These are phyloP conservation scores for Scomber colias DNA, from an alignment of 2,113 vertebrate species.

Conservation along the genomic window DNA sequence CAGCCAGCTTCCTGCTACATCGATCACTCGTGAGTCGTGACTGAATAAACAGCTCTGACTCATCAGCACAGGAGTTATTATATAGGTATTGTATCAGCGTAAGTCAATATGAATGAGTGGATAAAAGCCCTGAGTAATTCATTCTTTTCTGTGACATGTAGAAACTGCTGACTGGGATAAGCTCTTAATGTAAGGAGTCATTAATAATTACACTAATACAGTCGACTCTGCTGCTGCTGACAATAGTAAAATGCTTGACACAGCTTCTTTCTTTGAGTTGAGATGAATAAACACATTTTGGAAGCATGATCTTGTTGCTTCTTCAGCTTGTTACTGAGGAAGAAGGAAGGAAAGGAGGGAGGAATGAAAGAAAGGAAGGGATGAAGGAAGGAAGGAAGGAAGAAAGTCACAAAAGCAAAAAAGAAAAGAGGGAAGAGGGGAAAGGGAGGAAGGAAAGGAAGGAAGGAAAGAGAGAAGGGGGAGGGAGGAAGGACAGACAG, in stretches of 20 bases:
- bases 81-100: neutral
- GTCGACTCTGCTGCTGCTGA: slow-evolving; percentile 31
- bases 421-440: no score
- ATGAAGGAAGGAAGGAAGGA: no score
- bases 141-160: slow-evolving; percentile 18
- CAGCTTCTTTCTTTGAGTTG: slow-evolving; percentile 8
- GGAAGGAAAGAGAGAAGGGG: no score
- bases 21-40: neutral
- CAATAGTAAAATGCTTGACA: neutral
- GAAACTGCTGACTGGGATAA: slow-evolving; percentile 42
- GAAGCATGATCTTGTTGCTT: neutral
- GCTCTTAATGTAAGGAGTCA: slow-evolving; percentile 22
- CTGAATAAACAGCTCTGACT: neutral
- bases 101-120: slow-evolving; percentile 29
- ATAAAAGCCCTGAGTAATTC: slow-evolving; percentile 37
- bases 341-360: no score
- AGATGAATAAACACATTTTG: slow-evolving; percentile 23
- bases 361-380: no score
- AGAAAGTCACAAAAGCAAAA: no score
- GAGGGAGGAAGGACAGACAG: no score
- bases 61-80: neutral
- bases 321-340: neutral
- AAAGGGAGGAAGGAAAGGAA: no score
- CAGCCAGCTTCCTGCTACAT: neutral
- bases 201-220: slow-evolving; percentile 41